Evolutionary conservation across 37 sponge, comb jelly and placozoan genomes (phyloP).

Genomic region (Oopsacas minuta): DNA sequence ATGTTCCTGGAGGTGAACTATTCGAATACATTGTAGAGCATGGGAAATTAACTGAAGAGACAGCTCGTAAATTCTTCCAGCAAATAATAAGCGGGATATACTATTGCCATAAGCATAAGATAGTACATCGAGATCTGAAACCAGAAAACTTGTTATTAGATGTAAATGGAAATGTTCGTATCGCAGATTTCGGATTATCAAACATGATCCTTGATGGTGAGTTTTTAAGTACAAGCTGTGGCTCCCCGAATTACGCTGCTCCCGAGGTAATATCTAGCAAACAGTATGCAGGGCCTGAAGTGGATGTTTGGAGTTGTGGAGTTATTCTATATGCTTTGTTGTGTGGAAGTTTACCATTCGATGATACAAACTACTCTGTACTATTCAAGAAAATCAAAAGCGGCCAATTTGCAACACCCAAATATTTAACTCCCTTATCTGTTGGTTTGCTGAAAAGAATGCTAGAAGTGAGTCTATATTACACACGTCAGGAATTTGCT

Average conservation of each 20-base stretch:
- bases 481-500: neutral
- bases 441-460: conserved; percentile 61
- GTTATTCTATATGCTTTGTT: conserved; percentile 86
- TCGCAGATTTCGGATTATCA: conserved; percentile 91
- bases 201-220: conserved; percentile 94
- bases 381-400: conserved; percentile 81
- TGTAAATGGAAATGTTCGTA: conserved; percentile 48
- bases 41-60: conserved; percentile 56
- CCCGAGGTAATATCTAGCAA: conserved; percentile 94
- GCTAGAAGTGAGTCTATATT: conserved; percentile 55
- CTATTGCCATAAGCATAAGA: conserved; percentile 42
- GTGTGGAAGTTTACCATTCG: conserved; percentile 89
- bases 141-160: conserved; percentile 92
- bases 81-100: conserved; percentile 70
- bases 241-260: conserved; percentile 93
- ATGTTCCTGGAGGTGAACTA: conserved; percentile 85
- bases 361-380: conserved; percentile 69
- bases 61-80: conserved; percentile 73
- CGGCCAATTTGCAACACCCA: conserved; percentile 66
- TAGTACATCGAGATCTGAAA: conserved; percentile 81
- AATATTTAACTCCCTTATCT: conserved; percentile 37
- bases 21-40: conserved; percentile 88
- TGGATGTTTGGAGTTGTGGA: conserved; percentile 96
- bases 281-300: conserved; percentile 68
- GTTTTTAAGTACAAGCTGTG: conserved; percentile 85